Evolutionary conservation across 2,113 vertebrate species (phyloP), one percentile per base, ranked within the genome.

Genomic region (Onychorhynchus coronatus): DNA sequence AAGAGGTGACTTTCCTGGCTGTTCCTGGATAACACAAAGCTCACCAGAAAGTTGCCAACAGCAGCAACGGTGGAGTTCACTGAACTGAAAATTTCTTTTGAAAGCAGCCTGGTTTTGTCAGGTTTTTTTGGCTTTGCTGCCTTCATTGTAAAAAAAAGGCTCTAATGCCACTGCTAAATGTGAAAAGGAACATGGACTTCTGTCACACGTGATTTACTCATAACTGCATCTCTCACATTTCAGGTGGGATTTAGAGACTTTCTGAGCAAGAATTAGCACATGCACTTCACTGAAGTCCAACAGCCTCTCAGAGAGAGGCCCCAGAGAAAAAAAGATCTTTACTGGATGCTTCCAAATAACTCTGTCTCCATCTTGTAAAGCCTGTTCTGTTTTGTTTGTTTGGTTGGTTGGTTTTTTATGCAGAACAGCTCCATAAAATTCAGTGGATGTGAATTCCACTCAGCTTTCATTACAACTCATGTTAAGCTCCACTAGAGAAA

Each of bases 181-280:
- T 56, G 14, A 67, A 71, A 85, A 61, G 9, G 5, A 73, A n/a
- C 27, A 47, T 1, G 22, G 8, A 2, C 13, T 49, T 91, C 58
- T 84, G 41, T 71, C 50, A 58, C 27, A 21, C 15, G 8, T 12
- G 2, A 21, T 61, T 61, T 92, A n/a, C 46, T 71, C 14, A 2
- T 28, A 35, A 56, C 6, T 3, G 1, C 1, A 4, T 55, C 18
- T 44, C 42, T 86, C 22, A 19, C 2, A 0, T 46, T 65, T 61
- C 31, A 67, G 30, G n/a, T 41, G 20, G 19, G 33, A 41, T 65
- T 70, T 39, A 83, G 35, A 70, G 33, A 74, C 8, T 21, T 37
- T 61, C 28, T 62, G 42, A 16, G 6, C 52, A 85, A 56, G 23
- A 58, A 46, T 73, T 37, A 52, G 41, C 46, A 61, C 30, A 2